These are phyloP conservation scores for Oryzias curvinotus DNA, from an alignment of 2,113 vertebrate species.

Conservation along the genomic window DNA sequence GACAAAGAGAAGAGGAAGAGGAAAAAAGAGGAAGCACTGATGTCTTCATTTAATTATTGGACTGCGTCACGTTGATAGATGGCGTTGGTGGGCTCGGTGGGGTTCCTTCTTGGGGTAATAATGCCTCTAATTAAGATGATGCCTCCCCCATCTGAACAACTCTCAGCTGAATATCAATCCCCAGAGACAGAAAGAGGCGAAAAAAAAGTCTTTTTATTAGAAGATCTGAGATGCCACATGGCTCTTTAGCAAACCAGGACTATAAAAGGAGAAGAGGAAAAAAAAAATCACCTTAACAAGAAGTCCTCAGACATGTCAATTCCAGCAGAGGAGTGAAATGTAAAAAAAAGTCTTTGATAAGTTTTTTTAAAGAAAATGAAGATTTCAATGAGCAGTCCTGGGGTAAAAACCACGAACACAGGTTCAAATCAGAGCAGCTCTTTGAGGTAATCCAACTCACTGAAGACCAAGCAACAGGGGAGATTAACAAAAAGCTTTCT, in stretches of 20 bases:
- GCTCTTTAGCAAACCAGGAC: slow-evolving; percentile 38
- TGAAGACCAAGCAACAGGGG: slow-evolving; percentile 37
- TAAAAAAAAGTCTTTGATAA: slow-evolving; percentile 34
- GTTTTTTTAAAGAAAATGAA: slow-evolving; percentile 10
- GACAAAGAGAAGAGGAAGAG: background rate
- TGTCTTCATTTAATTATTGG: slow-evolving; percentile 15
- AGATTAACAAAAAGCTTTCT: slow-evolving; percentile 19
- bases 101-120: slow-evolving; percentile 35
- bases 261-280: slow-evolving; percentile 36
- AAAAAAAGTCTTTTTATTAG: slow-evolving; percentile 18
- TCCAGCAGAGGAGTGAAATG: slow-evolving; percentile 4
- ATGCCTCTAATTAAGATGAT: slow-evolving; percentile 37
- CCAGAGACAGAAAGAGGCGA: slow-evolving; percentile 17
- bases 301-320: slow-evolving; percentile 24
- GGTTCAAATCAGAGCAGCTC: slow-evolving; percentile 27
- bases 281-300: slow-evolving; percentile 35
- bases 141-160: slow-evolving; percentile 7
- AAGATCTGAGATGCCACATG: slow-evolving; percentile 48
- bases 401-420: slow-evolving; percentile 10
- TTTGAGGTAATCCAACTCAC: slow-evolving; percentile 50
- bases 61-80: slow-evolving; percentile 33
- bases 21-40: background rate
- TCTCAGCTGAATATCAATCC: slow-evolving; percentile 38
- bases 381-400: slow-evolving; percentile 17
- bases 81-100: background rate